phyloP scores from a whole-genome alignment of 2,888 invertebrate species.

The Spisula subtruncata region DNA sequence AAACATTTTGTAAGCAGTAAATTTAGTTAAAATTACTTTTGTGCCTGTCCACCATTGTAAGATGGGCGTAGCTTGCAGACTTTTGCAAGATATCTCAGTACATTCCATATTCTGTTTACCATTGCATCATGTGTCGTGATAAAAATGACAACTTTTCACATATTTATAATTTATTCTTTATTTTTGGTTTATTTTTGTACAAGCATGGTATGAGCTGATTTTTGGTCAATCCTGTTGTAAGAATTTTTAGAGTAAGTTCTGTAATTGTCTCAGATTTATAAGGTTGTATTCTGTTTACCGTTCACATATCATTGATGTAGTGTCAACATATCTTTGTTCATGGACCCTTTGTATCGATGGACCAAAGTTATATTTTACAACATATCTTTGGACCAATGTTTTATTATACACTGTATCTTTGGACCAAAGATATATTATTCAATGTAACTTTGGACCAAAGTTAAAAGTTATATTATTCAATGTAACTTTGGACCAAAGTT shows the following conservation, averaged over 20 bases:
- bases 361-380: no score
- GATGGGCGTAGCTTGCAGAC: not conserved
- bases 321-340: not conserved
- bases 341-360: not conserved
- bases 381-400: no score
- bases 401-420: no score
- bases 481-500: no score
- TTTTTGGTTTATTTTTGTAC: not conserved
- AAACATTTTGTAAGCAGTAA: not conserved
- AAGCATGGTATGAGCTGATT: not conserved
- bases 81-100: not conserved
- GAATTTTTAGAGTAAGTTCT: not conserved
- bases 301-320: not conserved
- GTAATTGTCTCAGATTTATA: constrained; percentile 9
- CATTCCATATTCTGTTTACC: not conserved
- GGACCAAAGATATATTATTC: no score
- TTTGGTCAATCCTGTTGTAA: not conserved
- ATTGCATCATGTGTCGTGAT: constrained; percentile 15
- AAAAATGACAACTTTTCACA: not conserved
- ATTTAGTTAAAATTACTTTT: not conserved
- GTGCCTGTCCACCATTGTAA: no score
- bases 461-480: no score
- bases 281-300: not conserved
- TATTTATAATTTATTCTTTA: not conserved
- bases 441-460: no score